A percentile compares a stretch with the other conserved stretches of the same genome.
phyloP scores from a whole-genome alignment of 2,113 vertebrate species.

The Scatophagus argus region DNA sequence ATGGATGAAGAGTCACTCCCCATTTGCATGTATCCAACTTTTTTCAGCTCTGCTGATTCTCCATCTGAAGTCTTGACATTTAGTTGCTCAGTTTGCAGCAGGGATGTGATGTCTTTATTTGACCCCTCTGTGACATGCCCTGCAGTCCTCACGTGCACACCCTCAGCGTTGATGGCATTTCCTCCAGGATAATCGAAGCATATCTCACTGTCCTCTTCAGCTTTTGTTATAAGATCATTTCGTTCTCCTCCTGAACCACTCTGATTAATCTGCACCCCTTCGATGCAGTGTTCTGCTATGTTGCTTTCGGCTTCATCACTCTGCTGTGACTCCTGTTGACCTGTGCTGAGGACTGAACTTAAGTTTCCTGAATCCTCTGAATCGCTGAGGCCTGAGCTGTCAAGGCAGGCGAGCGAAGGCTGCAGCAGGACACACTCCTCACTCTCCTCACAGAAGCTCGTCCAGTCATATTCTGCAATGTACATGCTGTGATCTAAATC shows the following conservation, averaged over 20 bases:
- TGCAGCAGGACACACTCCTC: slow-evolving; percentile 89
- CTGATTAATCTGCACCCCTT: slow-evolving; percentile 1
- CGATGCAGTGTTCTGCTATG: background rate
- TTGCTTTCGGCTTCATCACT: slow-evolving; percentile 6
- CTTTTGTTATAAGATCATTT: slow-evolving; percentile 11
- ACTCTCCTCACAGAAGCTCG: slow-evolving; percentile 84
- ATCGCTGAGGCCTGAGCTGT: slow-evolving; percentile 88
- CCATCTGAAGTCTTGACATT: slow-evolving; percentile 15
- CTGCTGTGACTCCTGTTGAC: slow-evolving; percentile 18
- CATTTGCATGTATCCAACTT: slow-evolving; percentile 1
- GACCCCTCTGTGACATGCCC: slow-evolving; percentile 17
- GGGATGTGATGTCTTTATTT: background rate
- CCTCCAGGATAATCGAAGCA: background rate
- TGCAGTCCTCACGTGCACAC: background rate
- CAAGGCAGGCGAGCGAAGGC: slow-evolving; percentile 85
- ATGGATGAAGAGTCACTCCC: slow-evolving; percentile 19
- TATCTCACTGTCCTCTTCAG: background rate
- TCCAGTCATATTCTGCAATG: slow-evolving; percentile 92
- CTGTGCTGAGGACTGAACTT: background rate
- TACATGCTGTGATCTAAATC: slow-evolving; percentile 95
- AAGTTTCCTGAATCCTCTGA: slow-evolving; percentile 81
- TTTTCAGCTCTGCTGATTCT: slow-evolving; percentile 3
- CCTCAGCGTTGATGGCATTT: background rate
- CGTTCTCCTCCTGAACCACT: background rate
- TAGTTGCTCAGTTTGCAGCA: slow-evolving; percentile 16